These are phyloP conservation scores for Chloroceryle inda DNA, from an alignment of 2,797 vertebrate genomes.

Conservation along the genomic window DNA sequence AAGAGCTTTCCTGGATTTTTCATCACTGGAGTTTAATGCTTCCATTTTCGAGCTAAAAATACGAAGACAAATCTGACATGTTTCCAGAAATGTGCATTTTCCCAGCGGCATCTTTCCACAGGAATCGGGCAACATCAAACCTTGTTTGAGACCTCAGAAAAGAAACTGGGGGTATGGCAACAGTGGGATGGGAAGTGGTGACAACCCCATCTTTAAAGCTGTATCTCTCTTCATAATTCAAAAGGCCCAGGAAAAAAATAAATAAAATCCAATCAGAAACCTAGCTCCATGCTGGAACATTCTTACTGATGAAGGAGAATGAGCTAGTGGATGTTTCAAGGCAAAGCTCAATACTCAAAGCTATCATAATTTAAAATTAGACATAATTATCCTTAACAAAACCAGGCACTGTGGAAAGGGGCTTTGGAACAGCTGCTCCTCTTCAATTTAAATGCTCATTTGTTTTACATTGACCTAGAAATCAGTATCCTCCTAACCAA, in stretches of 20 bases:
- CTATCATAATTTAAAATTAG: conserved; percentile 80
- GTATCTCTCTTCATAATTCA: conserved; percentile 17
- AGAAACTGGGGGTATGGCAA: background rate
- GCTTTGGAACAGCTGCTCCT: conserved; percentile 76
- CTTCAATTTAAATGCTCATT: conserved; percentile 76
- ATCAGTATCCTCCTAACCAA: conserved; percentile 76
- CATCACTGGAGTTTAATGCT: background rate
- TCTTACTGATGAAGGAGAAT: conserved; percentile 53
- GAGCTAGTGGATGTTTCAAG: conserved; percentile 56
- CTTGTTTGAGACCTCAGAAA: background rate
- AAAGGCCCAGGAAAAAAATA: conserved; percentile 49
- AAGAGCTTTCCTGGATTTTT: conserved; percentile 47
- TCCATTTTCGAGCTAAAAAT: conserved; percentile 39
- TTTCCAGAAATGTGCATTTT: conserved; percentile 31
- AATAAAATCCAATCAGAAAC: conserved; percentile 60
- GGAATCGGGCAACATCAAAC: background rate
- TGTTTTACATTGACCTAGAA: conserved; percentile 80
- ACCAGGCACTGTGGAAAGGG: conserved; percentile 73
- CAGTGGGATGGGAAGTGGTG: background rate
- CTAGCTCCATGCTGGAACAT: conserved; percentile 22
- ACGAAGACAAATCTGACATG: background rate
- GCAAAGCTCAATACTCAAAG: conserved; percentile 76
- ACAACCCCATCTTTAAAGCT: background rate
- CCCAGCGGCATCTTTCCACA: conserved; percentile 5
- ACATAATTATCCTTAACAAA: conserved; percentile 80